Percentiles rank a stretch among this genome's conserved stretches.
These are phyloP conservation scores for Ammospiza caudacuta DNA, from an alignment of 2,113 vertebrate species.

Conservation along the genomic window DNA sequence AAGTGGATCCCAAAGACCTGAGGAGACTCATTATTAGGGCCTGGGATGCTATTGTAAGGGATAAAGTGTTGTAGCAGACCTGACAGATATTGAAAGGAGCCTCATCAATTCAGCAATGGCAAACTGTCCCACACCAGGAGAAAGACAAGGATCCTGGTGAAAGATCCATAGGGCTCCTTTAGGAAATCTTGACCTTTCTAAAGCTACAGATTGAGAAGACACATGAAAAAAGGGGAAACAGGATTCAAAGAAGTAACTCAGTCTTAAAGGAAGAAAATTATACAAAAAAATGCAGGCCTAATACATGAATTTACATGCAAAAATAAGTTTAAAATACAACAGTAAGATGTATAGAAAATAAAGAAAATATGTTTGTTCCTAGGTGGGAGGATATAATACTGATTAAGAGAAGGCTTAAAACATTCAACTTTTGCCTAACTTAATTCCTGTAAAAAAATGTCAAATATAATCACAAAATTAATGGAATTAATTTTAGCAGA, in stretches of 20 bases:
- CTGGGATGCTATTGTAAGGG: background rate
- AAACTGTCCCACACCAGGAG: background rate
- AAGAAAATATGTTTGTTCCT: background rate
- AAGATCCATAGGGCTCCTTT: background rate
- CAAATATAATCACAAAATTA: background rate
- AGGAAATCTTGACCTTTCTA: background rate
- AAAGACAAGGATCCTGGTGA: background rate
- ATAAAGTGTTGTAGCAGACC: background rate
- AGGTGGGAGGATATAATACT: background rate
- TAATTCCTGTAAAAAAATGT: background rate
- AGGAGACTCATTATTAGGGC: background rate
- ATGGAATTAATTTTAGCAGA: background rate
- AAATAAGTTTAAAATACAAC: background rate
- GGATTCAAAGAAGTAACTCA: background rate
- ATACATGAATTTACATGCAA: background rate
- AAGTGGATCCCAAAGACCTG: background rate
- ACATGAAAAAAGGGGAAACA: background rate
- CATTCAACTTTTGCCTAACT: background rate
- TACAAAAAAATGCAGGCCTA: background rate
- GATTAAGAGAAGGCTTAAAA: background rate
- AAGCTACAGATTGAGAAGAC: background rate
- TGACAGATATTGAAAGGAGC: background rate
- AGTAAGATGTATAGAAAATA: background rate
- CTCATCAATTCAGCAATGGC: background rate
- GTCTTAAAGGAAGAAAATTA: background rate